Evolutionary conservation across 1,140 invertebrate species (phyloP), one percentile per base, ranked within the genome.

Genomic region (Drosophila nikananu): DNA sequence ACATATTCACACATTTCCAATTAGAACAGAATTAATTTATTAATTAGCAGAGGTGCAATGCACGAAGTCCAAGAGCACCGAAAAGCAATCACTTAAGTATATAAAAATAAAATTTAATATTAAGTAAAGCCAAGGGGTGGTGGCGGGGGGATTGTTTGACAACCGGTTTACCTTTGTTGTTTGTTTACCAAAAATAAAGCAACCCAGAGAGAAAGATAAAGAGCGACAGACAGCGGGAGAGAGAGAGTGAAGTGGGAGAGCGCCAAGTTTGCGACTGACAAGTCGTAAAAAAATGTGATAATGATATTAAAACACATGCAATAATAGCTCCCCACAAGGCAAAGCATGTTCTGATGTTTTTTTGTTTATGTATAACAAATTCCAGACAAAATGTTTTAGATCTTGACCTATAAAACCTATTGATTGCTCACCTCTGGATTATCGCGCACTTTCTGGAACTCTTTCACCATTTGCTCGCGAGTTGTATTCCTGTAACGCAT

Each of bases 391-490:
- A 32, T 68, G 52, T 32, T 51, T 42, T 41, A 48, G 63, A 73
- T 76, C 72, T 59, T 60, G 42, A 59, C 60, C 42, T 64, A 59
- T 49, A 42, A 48, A 32, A 44, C 7, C 35, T 37, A 61, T 30
- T 10, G 10, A 37, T 39, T 73, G 94, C 95, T 95, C 94, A 98
- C 97, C 94, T 96, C 95, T 15, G 97, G 97, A 94, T 98, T 95
- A 94, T 98, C 96, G 91, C 94, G 95, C 70, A 98, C 97, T 95
- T 96, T 94, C 93, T 97, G 93, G 93, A 98, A 98, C 93, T 98
- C 97, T 93, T 97, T 95, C 17, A 98, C 97, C 97, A 98, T 98
- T 91, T 95, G 96, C 72, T 96, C 95, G 74, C 96, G 95, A 66
- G 97, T 96, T 41, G 96, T 96, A 58, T 96, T 94, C 52, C 97